Base-by-base conservation (phyloP, 2,888 invertebrate genomes). In the Heliconius erato region DNA sequence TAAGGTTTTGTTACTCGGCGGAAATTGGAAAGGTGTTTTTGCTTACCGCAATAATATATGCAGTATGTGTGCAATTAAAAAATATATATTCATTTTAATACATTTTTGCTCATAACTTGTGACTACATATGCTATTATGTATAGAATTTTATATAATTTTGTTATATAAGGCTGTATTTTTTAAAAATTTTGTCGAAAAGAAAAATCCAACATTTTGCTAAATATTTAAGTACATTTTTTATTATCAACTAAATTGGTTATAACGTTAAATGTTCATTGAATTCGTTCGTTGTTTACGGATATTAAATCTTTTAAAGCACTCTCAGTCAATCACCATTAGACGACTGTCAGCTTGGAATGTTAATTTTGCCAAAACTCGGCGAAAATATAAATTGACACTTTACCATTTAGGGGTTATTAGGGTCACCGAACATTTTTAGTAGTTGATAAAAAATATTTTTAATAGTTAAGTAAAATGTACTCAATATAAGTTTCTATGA, bases 271-370 rank as follows among this genome's bases (percentile, higher is more conserved):
- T 72, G 6, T 44, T 44, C 71, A 72, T 72, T 72, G 44, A 72
- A 72, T 44, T 72, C 26, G 71, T 44, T 72, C 44, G 72, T 72
- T 72, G 72, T 72, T 72, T 72, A 72, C 72, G 72, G 26, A 44
- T 44, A 72, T 72, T 26, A 44, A 72, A 26, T 72, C 6, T 72
- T 72, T 72, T 72, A 44, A 72, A 72, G 44, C 44, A 26, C 26
- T 72, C 71, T 72, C 71, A 72, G 44, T 72, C 44, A 72, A 72
- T 72, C 44, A 72, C 44, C 71, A 26, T 72, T 44, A 44, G 26
- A 26, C 44, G 71, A 72, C 26, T 44, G 26, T 44, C 71, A 14
- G 44, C 44, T 16, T 16, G 44, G 16, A 72, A 72, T 72, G 44
- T 26, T 26, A 26, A 72, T 72, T 12, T 72, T 72, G 44, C 14